Evolutionary conservation across 2,113 vertebrate species (phyloP).

Genomic region (Jaculus jaculus): DNA sequence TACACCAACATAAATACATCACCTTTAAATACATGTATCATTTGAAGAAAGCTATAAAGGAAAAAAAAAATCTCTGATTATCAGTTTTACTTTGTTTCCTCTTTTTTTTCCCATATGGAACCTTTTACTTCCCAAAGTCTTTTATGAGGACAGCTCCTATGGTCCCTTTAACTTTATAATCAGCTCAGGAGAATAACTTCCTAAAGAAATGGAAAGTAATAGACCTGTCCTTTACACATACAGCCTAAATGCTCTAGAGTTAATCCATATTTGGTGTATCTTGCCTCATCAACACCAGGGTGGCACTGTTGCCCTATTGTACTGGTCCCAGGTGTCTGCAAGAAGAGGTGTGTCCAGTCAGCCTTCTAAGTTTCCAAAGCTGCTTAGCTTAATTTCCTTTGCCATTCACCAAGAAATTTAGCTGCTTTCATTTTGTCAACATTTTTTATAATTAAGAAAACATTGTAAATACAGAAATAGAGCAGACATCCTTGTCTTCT

Average conservation of each 20-base stretch:
- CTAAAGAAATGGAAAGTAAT: neutral
- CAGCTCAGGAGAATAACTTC: neutral
- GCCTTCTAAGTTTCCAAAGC: neutral
- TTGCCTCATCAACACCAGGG: neutral
- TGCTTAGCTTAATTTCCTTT: neutral
- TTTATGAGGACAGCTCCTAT: neutral
- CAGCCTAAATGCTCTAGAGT: neutral
- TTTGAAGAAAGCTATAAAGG: neutral
- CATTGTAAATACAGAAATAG: neutral
- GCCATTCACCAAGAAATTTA: neutral
- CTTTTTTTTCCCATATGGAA: neutral
- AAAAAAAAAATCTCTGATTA: neutral
- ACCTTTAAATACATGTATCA: neutral
- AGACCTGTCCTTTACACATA: neutral
- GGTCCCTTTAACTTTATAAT: neutral
- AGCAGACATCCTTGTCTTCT: neutral
- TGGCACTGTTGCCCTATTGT: neutral
- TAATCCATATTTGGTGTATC: neutral
- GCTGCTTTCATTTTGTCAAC: neutral
- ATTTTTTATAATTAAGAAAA: slow-evolving; percentile 5
- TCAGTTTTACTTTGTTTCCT: neutral
- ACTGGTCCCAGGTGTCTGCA: no score
- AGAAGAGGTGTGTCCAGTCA: no score
- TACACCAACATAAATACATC: neutral
- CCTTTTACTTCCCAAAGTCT: neutral